A percentile compares a stretch with the other conserved stretches of the same genome.
phyloP scores from a whole-genome alignment of 2,888 invertebrate genomes.

The Lissonota sp. region DNA sequence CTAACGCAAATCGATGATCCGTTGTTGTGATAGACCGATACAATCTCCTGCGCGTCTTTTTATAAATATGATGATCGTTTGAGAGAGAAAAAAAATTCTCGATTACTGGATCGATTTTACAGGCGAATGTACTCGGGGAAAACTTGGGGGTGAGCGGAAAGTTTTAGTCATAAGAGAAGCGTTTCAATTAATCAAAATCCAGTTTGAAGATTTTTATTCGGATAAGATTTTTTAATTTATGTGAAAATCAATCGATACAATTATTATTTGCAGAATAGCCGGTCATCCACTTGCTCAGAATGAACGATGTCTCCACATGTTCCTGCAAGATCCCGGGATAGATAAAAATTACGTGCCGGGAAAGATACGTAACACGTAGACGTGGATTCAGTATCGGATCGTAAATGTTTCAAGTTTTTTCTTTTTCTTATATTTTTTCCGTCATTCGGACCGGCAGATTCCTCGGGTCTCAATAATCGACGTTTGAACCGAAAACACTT shows the following conservation, averaged over 20 bases:
- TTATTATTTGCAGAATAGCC: constrained; percentile 89
- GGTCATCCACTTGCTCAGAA: constrained; percentile 99
- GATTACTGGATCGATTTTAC: constrained; percentile 5
- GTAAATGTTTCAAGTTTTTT: constrained; percentile 49
- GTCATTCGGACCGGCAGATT: constrained; percentile 44
- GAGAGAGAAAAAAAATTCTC: constrained; percentile 1
- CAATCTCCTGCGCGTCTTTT: constrained; percentile 35
- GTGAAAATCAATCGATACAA: not conserved
- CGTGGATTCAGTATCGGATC: constrained; percentile 23
- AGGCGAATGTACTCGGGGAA: not conserved
- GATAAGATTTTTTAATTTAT: too few species aligned
- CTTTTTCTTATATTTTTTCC: constrained; percentile 3
- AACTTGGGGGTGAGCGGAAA: not conserved
- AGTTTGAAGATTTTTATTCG: too few species aligned
- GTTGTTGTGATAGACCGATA: constrained; percentile 38
- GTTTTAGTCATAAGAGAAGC: not conserved
- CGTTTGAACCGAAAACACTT: too few species aligned
- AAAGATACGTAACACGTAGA: constrained; percentile 97
- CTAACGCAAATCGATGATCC: constrained; percentile 4
- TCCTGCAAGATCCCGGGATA: constrained; percentile 98
- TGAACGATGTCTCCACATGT: constrained; percentile 99
- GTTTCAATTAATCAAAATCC: too few species aligned
- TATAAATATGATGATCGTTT: constrained; percentile 29
- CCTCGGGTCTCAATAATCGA: constrained; percentile 48
- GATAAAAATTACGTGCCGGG: constrained; percentile 99